A percentile compares a stretch with the other conserved stretches of the same genome.
Evolutionary conservation across 2,888 invertebrate genomes (phyloP).

Genomic region (Sesia bembeciformis): DNA sequence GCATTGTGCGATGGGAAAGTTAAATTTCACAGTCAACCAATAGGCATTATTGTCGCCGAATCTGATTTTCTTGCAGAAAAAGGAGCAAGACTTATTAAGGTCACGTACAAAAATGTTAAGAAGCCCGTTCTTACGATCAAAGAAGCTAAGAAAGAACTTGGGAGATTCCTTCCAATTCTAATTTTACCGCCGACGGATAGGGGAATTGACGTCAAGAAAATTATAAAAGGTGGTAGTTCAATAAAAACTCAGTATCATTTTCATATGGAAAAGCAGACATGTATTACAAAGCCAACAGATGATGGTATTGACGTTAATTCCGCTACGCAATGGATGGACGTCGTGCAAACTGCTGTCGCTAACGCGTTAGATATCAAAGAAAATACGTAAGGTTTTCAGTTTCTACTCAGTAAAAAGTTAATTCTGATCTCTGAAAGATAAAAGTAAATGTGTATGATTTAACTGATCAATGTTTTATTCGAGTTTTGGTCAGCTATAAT

Average conservation of each 20-base stretch:
- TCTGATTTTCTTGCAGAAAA: slow-evolving; percentile 62
- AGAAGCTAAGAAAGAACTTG: slow-evolving; percentile 21
- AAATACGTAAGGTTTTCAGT: slow-evolving; percentile 63
- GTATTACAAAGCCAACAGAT: slow-evolving; percentile 78
- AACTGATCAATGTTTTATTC: too few species aligned
- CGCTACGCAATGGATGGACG: slow-evolving; percentile 76
- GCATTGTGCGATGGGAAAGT: slow-evolving; percentile 41
- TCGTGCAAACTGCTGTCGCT: slow-evolving; percentile 67
- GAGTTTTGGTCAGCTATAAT: too few species aligned
- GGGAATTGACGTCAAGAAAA: slow-evolving; percentile 44
- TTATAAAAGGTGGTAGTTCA: slow-evolving; percentile 64
- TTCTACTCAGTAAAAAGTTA: slow-evolving; percentile 35
- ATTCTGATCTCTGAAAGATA: too few species aligned
- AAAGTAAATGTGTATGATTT: too few species aligned
- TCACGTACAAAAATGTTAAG: slow-evolving; percentile 58
- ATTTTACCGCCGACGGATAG: slow-evolving; percentile 23
- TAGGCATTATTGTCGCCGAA: slow-evolving; percentile 72
- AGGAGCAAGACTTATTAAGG: slow-evolving; percentile 71
- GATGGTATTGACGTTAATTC: slow-evolving; percentile 78
- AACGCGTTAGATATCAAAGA: slow-evolving; percentile 67
- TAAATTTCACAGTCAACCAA: slow-evolving; percentile 36
- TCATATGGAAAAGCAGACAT: slow-evolving; percentile 80
- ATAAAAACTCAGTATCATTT: slow-evolving; percentile 81
- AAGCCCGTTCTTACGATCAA: slow-evolving; percentile 32
- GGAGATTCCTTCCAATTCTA: slow-evolving; percentile 15